phyloP scores from a whole-genome alignment of 2,888 invertebrate species.

The Lampropteryx suffumata region DNA sequence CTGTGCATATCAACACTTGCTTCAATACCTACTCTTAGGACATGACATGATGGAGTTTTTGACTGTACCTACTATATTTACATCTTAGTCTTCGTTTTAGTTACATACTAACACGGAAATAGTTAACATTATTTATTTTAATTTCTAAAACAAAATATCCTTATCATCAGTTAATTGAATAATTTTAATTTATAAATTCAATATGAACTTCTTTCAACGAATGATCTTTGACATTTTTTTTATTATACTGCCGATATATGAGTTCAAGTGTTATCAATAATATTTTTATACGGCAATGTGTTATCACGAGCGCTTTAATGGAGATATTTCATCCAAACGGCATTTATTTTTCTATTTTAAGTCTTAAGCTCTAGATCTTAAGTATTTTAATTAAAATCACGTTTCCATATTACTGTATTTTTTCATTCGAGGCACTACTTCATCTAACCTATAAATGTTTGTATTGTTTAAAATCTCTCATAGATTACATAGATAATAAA shows the following conservation, averaged over 20 bases:
- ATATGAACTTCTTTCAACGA: conserved; percentile 49
- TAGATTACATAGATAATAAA: too few species aligned
- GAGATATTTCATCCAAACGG: conserved; percentile 47
- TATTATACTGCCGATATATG: conserved; percentile 45
- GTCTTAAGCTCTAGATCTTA: conserved; percentile 45
- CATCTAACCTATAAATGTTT: background rate
- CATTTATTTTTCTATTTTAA: conserved; percentile 64
- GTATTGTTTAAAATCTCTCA: too few species aligned
- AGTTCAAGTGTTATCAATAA: conserved; percentile 55
- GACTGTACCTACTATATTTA: conserved; percentile 4
- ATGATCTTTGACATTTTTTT: conserved; percentile 54
- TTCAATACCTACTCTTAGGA: conserved; percentile 3
- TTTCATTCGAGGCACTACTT: conserved; percentile 19
- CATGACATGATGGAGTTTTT: background rate
- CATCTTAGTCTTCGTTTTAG: conserved; percentile 10
- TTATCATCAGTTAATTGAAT: conserved; percentile 48
- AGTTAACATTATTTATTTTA: conserved; percentile 43
- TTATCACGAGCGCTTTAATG: conserved; percentile 42
- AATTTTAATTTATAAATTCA: conserved; percentile 50
- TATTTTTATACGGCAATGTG: conserved; percentile 51
- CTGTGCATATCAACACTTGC: conserved; percentile 7
- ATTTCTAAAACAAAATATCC: conserved; percentile 40
- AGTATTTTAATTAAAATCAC: conserved; percentile 33
- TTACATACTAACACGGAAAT: conserved; percentile 20
- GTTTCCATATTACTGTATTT: conserved; percentile 25